Evolutionary conservation across 2,888 invertebrate species (phyloP).

Genomic region (Scelioninae gen. 1): DNA sequence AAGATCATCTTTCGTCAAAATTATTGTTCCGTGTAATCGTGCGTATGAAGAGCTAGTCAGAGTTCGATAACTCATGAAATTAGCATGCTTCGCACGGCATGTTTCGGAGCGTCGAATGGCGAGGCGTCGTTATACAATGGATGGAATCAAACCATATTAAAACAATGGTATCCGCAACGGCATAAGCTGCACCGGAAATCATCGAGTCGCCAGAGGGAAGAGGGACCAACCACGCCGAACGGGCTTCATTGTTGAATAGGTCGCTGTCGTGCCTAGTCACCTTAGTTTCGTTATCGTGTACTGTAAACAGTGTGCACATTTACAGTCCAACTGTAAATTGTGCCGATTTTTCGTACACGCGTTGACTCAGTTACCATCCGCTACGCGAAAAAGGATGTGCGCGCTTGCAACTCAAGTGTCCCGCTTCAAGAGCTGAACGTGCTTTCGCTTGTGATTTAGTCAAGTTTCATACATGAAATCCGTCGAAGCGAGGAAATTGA

Average conservation of each 20-base stretch:
- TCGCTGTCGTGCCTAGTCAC: constrained; percentile 77
- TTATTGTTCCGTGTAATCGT: no score
- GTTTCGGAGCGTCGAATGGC: constrained; percentile 76
- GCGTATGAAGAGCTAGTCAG: constrained; percentile 45
- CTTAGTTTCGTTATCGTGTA: constrained; percentile 22
- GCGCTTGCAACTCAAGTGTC: background rate
- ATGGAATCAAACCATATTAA: constrained; percentile 79
- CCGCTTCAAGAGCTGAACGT: background rate
- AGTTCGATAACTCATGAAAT: constrained; percentile 80
- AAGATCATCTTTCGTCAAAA: background rate
- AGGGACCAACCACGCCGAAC: constrained; percentile 75
- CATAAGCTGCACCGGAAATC: constrained; percentile 73
- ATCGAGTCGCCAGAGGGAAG: constrained; percentile 71
- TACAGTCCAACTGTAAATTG: constrained; percentile 9
- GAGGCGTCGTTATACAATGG: constrained; percentile 79
- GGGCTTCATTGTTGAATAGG: constrained; percentile 81
- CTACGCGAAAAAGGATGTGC: constrained; percentile 4
- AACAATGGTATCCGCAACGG: constrained; percentile 79
- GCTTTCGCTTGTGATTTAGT: background rate
- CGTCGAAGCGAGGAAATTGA: constrained; percentile 74
- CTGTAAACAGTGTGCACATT: background rate
- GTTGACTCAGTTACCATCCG: background rate
- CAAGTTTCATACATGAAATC: constrained; percentile 77
- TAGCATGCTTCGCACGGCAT: constrained; percentile 76
- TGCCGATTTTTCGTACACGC: no score